These are phyloP conservation scores for Ichneumoninae sp. DNA, from an alignment of 2,888 invertebrate genomes.

Conservation along the genomic window DNA sequence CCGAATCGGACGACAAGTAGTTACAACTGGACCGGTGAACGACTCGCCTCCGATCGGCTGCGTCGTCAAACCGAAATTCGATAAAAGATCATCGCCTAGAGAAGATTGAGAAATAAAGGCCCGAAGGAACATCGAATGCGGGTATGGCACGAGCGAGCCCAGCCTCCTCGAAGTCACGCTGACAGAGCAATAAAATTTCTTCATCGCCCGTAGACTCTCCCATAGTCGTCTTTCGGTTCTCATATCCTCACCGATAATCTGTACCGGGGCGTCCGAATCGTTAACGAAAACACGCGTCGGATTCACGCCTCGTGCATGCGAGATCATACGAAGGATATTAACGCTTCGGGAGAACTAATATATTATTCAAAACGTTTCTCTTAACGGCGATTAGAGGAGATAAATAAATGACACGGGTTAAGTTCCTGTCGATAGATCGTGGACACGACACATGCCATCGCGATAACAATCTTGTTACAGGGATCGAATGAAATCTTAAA, in stretches of 20 bases:
- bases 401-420: slow-evolving; percentile 21
- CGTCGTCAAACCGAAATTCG: slow-evolving; percentile 22
- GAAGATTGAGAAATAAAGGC: slow-evolving; percentile 62
- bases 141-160: slow-evolving; percentile 43
- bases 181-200: slow-evolving; percentile 62
- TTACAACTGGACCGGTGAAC: background rate
- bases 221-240: slow-evolving; percentile 30
- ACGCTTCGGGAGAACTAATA: slow-evolving; percentile 46
- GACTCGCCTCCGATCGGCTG: background rate
- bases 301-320: slow-evolving; percentile 58
- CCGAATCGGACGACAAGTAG: background rate
- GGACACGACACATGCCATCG: background rate
- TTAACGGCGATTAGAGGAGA: slow-evolving; percentile 43
- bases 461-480: slow-evolving; percentile 18
- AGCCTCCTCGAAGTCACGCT: slow-evolving; percentile 56
- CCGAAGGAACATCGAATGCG: slow-evolving; percentile 36
- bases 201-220: slow-evolving; percentile 42
- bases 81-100: slow-evolving; percentile 26
- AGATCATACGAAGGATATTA: slow-evolving; percentile 56
- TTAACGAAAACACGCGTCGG: slow-evolving; percentile 62
- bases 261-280: slow-evolving; percentile 44
- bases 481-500: slow-evolving; percentile 2
- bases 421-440: background rate
- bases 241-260: slow-evolving; percentile 46
- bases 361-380: slow-evolving; percentile 53